A percentile compares a stretch with the other conserved stretches of the same genome.
These are phyloP conservation scores for Babyrousa celebensis DNA, from an alignment of 2,797 vertebrate species.

Conservation along the genomic window DNA sequence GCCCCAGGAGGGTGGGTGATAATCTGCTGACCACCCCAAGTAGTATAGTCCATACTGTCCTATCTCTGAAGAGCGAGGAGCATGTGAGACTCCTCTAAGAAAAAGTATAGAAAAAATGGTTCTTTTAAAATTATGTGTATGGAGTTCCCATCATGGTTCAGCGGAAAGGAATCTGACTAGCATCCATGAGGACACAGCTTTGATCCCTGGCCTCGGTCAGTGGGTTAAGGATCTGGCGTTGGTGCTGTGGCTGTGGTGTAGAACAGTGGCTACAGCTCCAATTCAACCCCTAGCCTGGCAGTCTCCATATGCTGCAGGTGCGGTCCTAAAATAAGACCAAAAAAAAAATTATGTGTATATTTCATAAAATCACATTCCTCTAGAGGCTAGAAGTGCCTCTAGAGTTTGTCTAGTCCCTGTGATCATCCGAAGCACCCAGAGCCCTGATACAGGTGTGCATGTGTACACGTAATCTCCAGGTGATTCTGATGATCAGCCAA, in stretches of 20 bases:
- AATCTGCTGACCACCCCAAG: not conserved
- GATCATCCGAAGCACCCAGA: not conserved
- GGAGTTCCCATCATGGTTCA: too few species aligned
- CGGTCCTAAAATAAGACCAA: too few species aligned
- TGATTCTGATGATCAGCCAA: not conserved
- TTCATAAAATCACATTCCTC: not conserved
- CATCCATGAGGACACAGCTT: too few species aligned
- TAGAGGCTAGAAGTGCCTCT: not conserved
- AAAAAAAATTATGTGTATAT: not conserved
- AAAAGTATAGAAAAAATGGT: not conserved
- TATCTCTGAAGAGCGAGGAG: not conserved
- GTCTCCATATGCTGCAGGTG: too few species aligned
- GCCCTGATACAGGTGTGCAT: not conserved
- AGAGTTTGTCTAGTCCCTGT: not conserved
- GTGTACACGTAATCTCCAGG: not conserved
- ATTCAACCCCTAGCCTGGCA: too few species aligned
- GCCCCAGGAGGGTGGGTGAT: not conserved
- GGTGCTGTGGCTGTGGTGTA: too few species aligned
- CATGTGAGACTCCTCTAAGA: not conserved
- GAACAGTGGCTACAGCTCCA: too few species aligned
- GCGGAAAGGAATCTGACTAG: too few species aligned
- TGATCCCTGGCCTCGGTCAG: too few species aligned
- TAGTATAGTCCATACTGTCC: not conserved
- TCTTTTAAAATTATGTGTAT: not conserved
- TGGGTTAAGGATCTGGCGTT: too few species aligned